Evolutionary conservation across 2,888 invertebrate species (phyloP).

Genomic region (Acleris cristana): DNA sequence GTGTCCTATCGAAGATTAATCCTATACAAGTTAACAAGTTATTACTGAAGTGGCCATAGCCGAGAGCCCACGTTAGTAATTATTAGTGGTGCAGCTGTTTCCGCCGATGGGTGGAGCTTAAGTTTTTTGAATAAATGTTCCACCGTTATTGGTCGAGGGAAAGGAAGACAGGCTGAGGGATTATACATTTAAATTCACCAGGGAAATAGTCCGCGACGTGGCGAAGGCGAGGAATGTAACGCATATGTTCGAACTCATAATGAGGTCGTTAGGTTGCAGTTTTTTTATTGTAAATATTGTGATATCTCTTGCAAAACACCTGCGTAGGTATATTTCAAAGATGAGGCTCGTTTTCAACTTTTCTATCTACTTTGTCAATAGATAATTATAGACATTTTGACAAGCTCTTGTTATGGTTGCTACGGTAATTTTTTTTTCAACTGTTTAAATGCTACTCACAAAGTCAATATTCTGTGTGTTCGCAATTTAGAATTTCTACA

Average conservation of each 20-base stretch:
- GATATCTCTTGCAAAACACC: slow-evolving; percentile 19
- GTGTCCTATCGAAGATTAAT: slow-evolving; percentile 44
- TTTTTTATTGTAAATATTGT: slow-evolving; percentile 27
- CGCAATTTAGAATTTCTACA: neutral
- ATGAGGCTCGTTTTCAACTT: neutral
- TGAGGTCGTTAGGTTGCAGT: slow-evolving; percentile 53
- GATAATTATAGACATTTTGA: too few species aligned
- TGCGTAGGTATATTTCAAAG: slow-evolving; percentile 4
- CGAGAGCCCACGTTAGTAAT: slow-evolving; percentile 74
- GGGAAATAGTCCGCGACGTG: slow-evolving; percentile 67
- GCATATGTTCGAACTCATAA: slow-evolving; percentile 70
- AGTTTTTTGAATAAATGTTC: slow-evolving; percentile 73
- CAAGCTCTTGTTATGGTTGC: too few species aligned
- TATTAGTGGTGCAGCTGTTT: slow-evolving; percentile 80
- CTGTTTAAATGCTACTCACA: too few species aligned
- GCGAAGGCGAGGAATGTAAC: slow-evolving; percentile 74
- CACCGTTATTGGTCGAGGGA: slow-evolving; percentile 71
- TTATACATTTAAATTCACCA: slow-evolving; percentile 82
- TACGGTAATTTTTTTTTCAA: too few species aligned
- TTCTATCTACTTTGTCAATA: too few species aligned
- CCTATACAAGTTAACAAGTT: slow-evolving; percentile 54
- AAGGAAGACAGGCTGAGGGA: slow-evolving; percentile 64
- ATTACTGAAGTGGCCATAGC: slow-evolving; percentile 63
- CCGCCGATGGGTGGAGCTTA: slow-evolving; percentile 74
- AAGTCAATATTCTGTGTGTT: too few species aligned